These are phyloP conservation scores for Halictus quadricinctus DNA, from an alignment of 2,888 invertebrate genomes.

Conservation along the genomic window DNA sequence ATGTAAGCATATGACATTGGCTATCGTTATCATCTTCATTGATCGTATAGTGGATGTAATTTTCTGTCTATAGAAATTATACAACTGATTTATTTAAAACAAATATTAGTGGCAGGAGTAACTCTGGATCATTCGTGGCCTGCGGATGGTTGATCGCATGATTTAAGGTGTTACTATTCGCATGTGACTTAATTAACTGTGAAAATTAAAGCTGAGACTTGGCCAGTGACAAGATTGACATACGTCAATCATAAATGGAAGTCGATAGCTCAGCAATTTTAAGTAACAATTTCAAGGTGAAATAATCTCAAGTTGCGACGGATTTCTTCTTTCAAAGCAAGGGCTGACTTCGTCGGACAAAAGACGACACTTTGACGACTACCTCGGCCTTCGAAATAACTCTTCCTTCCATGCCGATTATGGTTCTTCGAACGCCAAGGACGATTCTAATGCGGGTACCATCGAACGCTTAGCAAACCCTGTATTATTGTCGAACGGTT, in stretches of 20 bases:
- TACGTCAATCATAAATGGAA: neutral
- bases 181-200: neutral
- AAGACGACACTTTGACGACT: slow-evolving; percentile 61
- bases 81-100: neutral
- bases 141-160: neutral
- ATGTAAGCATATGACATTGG: neutral
- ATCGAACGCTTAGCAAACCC: slow-evolving; percentile 51
- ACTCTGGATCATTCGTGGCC: neutral
- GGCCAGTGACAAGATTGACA: neutral
- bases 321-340: slow-evolving; percentile 38
- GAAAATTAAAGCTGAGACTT: neutral
- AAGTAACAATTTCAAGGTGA: slow-evolving; percentile 19
- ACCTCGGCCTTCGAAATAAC: slow-evolving; percentile 62
- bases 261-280: slow-evolving; percentile 4
- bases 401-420: slow-evolving; percentile 20
- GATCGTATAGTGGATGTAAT: neutral
- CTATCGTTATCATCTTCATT: neutral
- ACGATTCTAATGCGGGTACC: slow-evolving; percentile 47
- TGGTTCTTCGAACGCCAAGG: slow-evolving; percentile 62
- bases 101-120: neutral
- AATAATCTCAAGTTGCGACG: slow-evolving; percentile 33
- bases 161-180: neutral
- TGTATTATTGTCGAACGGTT: slow-evolving; percentile 54
- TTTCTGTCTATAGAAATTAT: neutral
- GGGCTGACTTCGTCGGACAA: slow-evolving; percentile 49